Percentiles rank a stretch among this genome's conserved stretches.
Evolutionary conservation across 2,888 invertebrate genomes (phyloP).

Genomic region (Encarsia formosa): DNA sequence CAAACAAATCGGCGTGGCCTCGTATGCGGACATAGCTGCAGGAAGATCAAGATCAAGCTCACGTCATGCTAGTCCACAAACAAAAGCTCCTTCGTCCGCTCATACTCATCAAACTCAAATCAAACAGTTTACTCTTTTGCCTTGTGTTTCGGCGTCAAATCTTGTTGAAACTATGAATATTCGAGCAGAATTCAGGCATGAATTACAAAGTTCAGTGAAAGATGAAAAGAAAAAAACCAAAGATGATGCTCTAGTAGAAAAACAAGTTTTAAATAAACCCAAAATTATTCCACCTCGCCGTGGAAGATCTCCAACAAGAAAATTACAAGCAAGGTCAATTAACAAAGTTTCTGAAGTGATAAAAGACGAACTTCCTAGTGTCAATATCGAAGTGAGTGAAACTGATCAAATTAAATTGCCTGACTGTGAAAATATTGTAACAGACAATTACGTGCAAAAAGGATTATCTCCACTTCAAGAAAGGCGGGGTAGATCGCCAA

Average conservation of each 20-base stretch:
- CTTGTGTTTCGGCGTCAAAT: too few species aligned
- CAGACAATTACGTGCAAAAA: constrained; percentile 1
- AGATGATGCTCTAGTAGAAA: background rate
- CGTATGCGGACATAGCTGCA: constrained; percentile 70
- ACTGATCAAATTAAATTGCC: background rate
- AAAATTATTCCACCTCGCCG: constrained; percentile 42
- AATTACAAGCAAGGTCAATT: constrained; percentile 9
- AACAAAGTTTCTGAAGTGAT: background rate
- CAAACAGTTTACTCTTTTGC: too few species aligned
- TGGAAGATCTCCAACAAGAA: constrained; percentile 56
- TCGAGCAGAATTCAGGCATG: too few species aligned
- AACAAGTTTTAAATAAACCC: background rate
- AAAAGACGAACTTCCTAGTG: constrained; percentile 22
- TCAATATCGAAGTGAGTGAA: constrained; percentile 30
- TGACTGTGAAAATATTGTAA: constrained; percentile 4
- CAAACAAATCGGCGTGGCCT: constrained; percentile 35
- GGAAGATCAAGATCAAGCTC: constrained; percentile 55
- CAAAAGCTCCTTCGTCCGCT: constrained; percentile 21
- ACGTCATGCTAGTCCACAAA: constrained; percentile 43
- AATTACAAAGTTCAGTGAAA: too few species aligned
- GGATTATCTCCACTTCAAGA: constrained; percentile 38
- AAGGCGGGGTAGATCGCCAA: constrained; percentile 58
- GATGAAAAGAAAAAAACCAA: too few species aligned
- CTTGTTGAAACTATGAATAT: too few species aligned
- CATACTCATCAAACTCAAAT: too few species aligned